Percentiles rank a stretch among this genome's conserved stretches.
Conservation (phyloP, 2,113 vertebrate genomes). For the Nibea coibor region DNA sequence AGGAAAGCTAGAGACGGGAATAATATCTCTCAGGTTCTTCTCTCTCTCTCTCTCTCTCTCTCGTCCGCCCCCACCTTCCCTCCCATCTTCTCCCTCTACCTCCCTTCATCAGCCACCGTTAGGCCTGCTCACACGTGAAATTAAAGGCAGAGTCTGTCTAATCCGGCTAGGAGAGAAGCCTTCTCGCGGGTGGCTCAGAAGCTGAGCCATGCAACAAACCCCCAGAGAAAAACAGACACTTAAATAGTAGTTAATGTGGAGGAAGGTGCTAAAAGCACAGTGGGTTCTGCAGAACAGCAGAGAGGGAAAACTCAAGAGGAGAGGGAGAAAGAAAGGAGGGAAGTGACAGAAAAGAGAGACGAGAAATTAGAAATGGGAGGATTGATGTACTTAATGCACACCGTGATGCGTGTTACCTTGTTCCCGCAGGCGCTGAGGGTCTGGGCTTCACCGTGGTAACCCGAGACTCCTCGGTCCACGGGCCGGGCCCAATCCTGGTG, state of each 20-base stretch:
- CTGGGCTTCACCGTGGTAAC: constrained; percentile 98
- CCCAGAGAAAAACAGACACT: constrained; percentile 57
- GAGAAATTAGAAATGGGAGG: too few relatives aligned
- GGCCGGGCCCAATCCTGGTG: constrained; percentile 93
- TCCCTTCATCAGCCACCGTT: constrained; percentile 65
- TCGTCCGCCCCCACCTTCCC: constrained; percentile 25
- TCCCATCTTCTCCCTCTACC: constrained; percentile 52
- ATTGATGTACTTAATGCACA: background rate
- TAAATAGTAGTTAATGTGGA: constrained; percentile 69
- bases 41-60: background rate
- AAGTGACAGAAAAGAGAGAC: constrained; percentile 32
- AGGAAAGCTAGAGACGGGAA: constrained; percentile 53
- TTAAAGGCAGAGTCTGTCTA: constrained; percentile 83
- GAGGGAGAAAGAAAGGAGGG: constrained; percentile 50
- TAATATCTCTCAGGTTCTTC: constrained; percentile 59
- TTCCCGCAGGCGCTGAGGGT: constrained; percentile 88
- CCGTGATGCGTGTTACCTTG: constrained; percentile 24
- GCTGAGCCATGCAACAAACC: constrained; percentile 54
- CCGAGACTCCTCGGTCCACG: constrained; percentile 90
- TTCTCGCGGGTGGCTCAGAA: constrained; percentile 49
- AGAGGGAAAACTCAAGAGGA: constrained; percentile 37
- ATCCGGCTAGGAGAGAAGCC: constrained; percentile 70
- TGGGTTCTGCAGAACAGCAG: constrained; percentile 1
- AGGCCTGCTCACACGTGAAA: constrained; percentile 84
- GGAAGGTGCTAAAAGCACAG: constrained; percentile 30